These are phyloP conservation scores for Ascaphus truei DNA, from an alignment of 2,113 vertebrate species.

Conservation along the genomic window DNA sequence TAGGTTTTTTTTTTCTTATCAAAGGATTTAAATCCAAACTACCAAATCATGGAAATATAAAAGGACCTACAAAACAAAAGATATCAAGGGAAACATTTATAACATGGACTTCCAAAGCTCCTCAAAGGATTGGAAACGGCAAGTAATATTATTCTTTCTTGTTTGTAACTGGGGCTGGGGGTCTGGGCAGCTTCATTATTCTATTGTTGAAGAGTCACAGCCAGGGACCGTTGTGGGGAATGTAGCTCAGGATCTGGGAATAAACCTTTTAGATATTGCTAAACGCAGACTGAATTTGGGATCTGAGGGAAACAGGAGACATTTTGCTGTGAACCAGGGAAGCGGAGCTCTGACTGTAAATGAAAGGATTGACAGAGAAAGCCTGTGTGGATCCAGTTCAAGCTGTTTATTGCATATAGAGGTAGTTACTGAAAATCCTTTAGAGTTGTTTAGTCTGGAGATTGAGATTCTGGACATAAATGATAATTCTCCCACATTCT, in stretches of 20 bases:
- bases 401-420: constrained; percentile 66
- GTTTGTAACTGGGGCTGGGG: constrained; percentile 68
- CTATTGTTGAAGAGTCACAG: constrained; percentile 72
- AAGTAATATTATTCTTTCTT: constrained; percentile 70
- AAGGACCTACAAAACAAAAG: neutral
- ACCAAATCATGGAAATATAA: constrained; percentile 5
- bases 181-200: constrained; percentile 69
- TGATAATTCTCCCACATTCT: constrained; percentile 72
- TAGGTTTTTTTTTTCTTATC: constrained; percentile 14
- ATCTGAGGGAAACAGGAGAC: constrained; percentile 60
- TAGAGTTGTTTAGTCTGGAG: constrained; percentile 68
- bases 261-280: constrained; percentile 63
- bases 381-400: constrained; percentile 61
- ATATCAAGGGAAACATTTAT: constrained; percentile 42
- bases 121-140: constrained; percentile 69
- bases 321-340: constrained; percentile 65
- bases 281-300: constrained; percentile 64
- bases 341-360: constrained; percentile 64
- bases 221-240: constrained; percentile 73
- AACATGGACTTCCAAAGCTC: constrained; percentile 59
- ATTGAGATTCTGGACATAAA: constrained; percentile 77
- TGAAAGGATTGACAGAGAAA: constrained; percentile 71
- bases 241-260: constrained; percentile 69
- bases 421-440: constrained; percentile 67
- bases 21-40: neutral